Evolutionary conservation across 2,113 vertebrate genomes (phyloP).

Genomic region (Ptyas mucosa): DNA sequence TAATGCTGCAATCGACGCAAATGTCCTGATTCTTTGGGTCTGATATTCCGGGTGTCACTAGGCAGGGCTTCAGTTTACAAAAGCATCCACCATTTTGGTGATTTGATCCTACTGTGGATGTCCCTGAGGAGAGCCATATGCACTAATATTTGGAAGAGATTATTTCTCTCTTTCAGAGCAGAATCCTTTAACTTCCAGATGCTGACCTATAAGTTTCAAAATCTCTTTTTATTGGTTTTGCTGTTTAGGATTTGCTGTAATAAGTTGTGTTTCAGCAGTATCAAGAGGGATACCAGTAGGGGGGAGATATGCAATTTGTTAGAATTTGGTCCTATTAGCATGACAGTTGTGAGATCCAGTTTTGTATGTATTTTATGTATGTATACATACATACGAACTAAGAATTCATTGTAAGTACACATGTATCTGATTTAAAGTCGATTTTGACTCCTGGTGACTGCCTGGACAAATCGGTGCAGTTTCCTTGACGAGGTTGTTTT

Average conservation of each 20-base stretch:
- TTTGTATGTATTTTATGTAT: not conserved
- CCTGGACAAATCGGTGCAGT: not conserved
- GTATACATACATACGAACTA: not conserved
- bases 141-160: not conserved
- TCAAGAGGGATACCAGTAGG: not conserved
- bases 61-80: not conserved
- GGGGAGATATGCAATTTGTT: not conserved
- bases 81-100: not conserved
- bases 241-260: not conserved
- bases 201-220: not conserved
- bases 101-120: not conserved
- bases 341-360: not conserved
- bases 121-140: not conserved
- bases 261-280: not conserved
- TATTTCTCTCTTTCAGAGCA: not conserved
- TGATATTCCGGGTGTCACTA: not conserved
- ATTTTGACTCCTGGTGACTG: not conserved
- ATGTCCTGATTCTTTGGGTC: not conserved
- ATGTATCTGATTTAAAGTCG: not conserved
- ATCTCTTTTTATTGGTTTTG: not conserved
- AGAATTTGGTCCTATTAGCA: not conserved
- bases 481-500: not conserved
- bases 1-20: not conserved
- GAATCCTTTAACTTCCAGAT: not conserved
- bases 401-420: not conserved